Conservation (phyloP, 2,888 invertebrate genomes). For the Dryadula phaetusa region DNA sequence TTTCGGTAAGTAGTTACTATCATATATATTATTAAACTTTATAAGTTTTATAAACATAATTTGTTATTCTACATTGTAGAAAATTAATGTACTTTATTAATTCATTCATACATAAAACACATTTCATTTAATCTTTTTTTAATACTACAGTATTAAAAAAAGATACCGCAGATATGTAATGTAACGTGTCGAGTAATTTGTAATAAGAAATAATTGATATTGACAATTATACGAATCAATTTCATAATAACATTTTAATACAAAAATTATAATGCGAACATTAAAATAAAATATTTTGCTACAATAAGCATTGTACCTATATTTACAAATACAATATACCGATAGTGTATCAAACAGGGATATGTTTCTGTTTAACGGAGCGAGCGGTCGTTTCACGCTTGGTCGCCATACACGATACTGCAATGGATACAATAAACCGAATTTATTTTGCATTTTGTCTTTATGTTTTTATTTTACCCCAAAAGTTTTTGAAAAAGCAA, state of each 20-base stretch:
- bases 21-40: too few relatives aligned
- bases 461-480: conserved; percentile 30
- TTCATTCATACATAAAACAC: too few relatives aligned
- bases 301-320: conserved; percentile 28
- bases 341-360: conserved; percentile 55
- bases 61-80: too few relatives aligned
- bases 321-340: conserved; percentile 43
- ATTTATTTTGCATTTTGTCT: conserved; percentile 40
- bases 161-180: too few relatives aligned
- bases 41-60: too few relatives aligned
- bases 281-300: conserved; percentile 22
- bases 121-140: too few relatives aligned
- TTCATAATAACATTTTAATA: neutral
- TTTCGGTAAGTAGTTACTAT: too few relatives aligned
- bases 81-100: too few relatives aligned
- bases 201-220: neutral
- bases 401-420: conserved; percentile 52
- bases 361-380: conserved; percentile 62
- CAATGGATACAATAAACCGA: conserved; percentile 38
- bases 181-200: too few relatives aligned
- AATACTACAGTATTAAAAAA: too few relatives aligned
- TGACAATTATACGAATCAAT: neutral
- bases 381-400: conserved; percentile 61
- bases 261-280: neutral
- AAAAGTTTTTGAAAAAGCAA: conserved; percentile 17